These are phyloP conservation scores for Eubucco bourcierii DNA, from an alignment of 2,113 vertebrate species.

Conservation along the genomic window DNA sequence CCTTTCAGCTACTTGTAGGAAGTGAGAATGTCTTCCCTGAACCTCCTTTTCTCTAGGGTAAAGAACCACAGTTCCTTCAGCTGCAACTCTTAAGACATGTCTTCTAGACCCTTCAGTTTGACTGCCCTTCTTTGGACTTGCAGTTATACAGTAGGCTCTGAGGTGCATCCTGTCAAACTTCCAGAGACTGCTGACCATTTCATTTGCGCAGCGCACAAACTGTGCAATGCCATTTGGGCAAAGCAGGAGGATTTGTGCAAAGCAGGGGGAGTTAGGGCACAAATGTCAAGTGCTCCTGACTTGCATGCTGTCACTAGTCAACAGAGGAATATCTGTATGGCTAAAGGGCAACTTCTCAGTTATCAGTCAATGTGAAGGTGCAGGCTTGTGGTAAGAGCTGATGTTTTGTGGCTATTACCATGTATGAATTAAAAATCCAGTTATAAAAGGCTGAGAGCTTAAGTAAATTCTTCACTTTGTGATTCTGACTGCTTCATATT, in stretches of 20 bases:
- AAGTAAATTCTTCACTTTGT: background rate
- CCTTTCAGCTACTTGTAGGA: background rate
- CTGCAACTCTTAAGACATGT: background rate
- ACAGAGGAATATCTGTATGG: background rate
- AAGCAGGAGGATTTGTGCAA: background rate
- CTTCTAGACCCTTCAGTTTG: background rate
- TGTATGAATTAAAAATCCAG: background rate
- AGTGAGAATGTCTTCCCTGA: background rate
- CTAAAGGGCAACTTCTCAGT: background rate
- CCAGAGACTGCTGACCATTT: background rate
- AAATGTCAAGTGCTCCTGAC: background rate
- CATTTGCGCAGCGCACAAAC: background rate
- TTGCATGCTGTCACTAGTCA: background rate
- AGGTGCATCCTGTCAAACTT: background rate
- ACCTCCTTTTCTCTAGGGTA: background rate
- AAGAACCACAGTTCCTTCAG: background rate
- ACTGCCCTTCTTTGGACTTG: background rate
- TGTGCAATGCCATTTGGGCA: background rate
- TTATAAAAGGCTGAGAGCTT: background rate
- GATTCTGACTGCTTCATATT: background rate
- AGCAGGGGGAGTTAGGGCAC: background rate
- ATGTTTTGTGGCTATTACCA: background rate
- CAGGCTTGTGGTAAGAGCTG: background rate
- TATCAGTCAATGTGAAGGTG: background rate
- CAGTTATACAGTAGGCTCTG: background rate